phyloP scores from a whole-genome alignment of 2,888 invertebrate genomes.

The Lithophane semibrunnea region DNA sequence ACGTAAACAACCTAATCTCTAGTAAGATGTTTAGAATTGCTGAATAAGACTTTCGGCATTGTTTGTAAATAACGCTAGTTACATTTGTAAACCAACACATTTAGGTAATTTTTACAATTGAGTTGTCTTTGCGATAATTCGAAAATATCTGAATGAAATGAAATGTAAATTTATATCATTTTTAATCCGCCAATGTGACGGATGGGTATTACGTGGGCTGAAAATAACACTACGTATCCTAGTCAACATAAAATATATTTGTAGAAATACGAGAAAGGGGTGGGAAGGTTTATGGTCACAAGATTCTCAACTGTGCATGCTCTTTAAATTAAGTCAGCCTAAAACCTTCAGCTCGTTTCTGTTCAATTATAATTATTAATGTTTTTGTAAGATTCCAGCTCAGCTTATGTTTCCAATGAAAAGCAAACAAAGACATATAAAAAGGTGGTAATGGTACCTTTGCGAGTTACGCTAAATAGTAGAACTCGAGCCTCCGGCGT shows the following conservation, averaged over 20 bases:
- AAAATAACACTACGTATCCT: no score
- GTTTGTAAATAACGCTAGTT: constrained; percentile 75
- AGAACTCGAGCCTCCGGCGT: constrained; percentile 83
- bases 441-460: constrained; percentile 73
- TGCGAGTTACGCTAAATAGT: constrained; percentile 78
- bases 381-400: constrained; percentile 33
- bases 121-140: constrained; percentile 38
- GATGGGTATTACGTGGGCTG: no score
- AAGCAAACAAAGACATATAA: constrained; percentile 82
- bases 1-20: constrained; percentile 70
- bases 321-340: neutral
- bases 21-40: constrained; percentile 70
- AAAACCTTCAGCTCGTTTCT: neutral
- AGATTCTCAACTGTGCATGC: no score
- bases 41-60: constrained; percentile 69
- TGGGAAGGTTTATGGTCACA: no score
- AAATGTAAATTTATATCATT: neutral
- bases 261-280: no score
- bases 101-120: constrained; percentile 45
- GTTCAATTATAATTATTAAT: neutral
- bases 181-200: neutral
- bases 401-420: constrained; percentile 57
- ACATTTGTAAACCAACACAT: constrained; percentile 69
- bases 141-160: neutral
- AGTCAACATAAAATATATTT: no score